phyloP scores from a whole-genome alignment of 2,113 vertebrate genomes.

The Psettodes erumei region DNA sequence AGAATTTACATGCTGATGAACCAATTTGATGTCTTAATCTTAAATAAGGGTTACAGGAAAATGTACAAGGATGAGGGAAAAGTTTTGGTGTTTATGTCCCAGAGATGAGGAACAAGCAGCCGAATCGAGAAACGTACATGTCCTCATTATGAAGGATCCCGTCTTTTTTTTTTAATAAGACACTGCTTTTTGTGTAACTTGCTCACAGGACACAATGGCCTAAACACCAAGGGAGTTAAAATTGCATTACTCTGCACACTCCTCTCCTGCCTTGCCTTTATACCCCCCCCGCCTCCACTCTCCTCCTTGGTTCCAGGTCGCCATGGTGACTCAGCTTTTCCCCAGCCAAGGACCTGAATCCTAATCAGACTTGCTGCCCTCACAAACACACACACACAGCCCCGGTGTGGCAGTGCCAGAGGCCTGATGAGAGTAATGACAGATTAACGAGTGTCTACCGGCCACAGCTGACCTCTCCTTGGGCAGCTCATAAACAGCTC shows the following conservation, averaged over 20 bases:
- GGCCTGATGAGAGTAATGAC: constrained; percentile 78
- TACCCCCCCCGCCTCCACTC: constrained; percentile 34
- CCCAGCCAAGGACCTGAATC: constrained; percentile 64
- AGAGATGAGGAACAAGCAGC: not conserved
- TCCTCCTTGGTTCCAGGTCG: constrained; percentile 63
- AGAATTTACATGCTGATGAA: not conserved
- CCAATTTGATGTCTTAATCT: not conserved
- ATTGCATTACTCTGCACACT: constrained; percentile 23
- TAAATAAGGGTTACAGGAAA: not conserved
- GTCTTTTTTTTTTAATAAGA: not conserved
- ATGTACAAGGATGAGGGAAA: not conserved
- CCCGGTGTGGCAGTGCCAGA: constrained; percentile 56
- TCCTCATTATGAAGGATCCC: constrained; percentile 20
- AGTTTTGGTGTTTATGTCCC: not conserved
- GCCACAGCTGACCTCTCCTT: constrained; percentile 74
- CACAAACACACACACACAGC: constrained; percentile 37
- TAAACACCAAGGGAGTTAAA: constrained; percentile 22
- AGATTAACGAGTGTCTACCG: constrained; percentile 73
- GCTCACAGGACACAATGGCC: constrained; percentile 20
- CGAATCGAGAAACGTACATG: not conserved
- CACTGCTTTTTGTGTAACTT: constrained; percentile 6
- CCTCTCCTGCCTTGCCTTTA: constrained; percentile 4
- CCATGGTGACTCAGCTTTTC: constrained; percentile 77
- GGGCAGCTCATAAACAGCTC: constrained; percentile 71
- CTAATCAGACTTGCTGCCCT: constrained; percentile 61